Base-by-base conservation (phyloP, 2,888 invertebrate genomes). In the Acanthacorydalis orientalis region DNA sequence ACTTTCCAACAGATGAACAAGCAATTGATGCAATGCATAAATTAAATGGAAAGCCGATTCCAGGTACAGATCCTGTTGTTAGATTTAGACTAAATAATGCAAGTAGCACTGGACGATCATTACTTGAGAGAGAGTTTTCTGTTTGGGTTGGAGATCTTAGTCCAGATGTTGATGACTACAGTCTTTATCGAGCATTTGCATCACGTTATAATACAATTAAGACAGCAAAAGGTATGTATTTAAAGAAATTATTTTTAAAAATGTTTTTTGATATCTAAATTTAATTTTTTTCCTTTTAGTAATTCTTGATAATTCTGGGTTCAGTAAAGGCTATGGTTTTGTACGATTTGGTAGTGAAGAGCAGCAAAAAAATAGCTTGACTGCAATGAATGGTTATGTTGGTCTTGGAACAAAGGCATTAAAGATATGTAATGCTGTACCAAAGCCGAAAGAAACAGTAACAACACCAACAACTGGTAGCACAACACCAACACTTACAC, bases 141-240 rank as follows among this genome's bases (percentile, higher is more conserved):
- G 82, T 96, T 45, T 96, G 93, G 90, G 92, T 96, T 32, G 95
- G 95, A 10, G 95, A 95, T 64, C 73, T 96, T 16, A 87, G 88
- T 54, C 76, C 81, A 11, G 93, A 95, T 65, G 93, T 96, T 9
- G 95, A 96, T 65, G 95, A 96, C 64, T 89, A 92, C 64, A 85
- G 84, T 31, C 68, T 96, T 8, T 95, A 90, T 63, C 79, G 90
- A 64, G 84, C 89, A 1, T 96, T 96, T 64, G 85, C 89, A 33
- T 78, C 86, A 2, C 85, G 89, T 62, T 96, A 92, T 63, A 83
- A 84, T 55, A 91, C 92, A 7, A 90, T 93, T 49, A 84, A 90
- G 65, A 87, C 92, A 41, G 95, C 95, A 10, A 95, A 95, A 82
- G 86, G 83, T 81, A 64, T 53, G 42, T 37, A 37, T 46, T 46